Evolutionary conservation across 2,113 vertebrate species (phyloP), one percentile per base, ranked within the genome.

Genomic region (Megalops atlanticus): DNA sequence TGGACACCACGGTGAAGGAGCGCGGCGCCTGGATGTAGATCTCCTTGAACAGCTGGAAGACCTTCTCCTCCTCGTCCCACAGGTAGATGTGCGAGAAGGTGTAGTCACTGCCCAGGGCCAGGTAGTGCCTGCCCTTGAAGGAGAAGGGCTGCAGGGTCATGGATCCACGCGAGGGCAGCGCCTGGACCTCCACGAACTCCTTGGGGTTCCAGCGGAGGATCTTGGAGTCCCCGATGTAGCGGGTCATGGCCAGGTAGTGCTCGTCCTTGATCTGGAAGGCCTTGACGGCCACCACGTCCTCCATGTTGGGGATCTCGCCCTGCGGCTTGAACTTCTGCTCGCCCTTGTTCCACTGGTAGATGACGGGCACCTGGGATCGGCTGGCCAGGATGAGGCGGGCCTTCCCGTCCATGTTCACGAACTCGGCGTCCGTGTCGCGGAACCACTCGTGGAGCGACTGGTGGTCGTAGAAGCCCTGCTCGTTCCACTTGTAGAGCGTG

Each of bases 401-500:
- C 69, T 98, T 99, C 4, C 97, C 96, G 0, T 98, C 96, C 54
- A 97, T 92, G 47, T 97, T 88, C 0, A 99, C 91, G 70, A 96
- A 97, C 89, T 99, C 98, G 0, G 96, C 97, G 1, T 99, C 97
- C 0, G 96, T 98, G 88, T 99, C 97, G 43, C 98, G 92, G 90
- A 98, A 99, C 98, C 98, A 99, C 89, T 99, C 96, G 0, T 99
- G 98, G 79, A 99, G 95, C 35, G 96, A 97, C 89, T 99, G 98
- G 85, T 98, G 96, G 0, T 96, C 96, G 82, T 96, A 97, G 89
- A 99, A 99, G 0, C 96, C 97, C 49, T 98, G 99, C 88, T 95
- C 95, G 69, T 97, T 98, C 98, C 98, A 99, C 64, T 98, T 99
- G 86, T 99, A 99, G 7, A 99, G 93, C 0, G 98, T 98, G 0